Evolutionary conservation across 2,113 vertebrate genomes (phyloP), one percentile per base, ranked within the genome.

Genomic region (Brienomyrus longianalis): DNA sequence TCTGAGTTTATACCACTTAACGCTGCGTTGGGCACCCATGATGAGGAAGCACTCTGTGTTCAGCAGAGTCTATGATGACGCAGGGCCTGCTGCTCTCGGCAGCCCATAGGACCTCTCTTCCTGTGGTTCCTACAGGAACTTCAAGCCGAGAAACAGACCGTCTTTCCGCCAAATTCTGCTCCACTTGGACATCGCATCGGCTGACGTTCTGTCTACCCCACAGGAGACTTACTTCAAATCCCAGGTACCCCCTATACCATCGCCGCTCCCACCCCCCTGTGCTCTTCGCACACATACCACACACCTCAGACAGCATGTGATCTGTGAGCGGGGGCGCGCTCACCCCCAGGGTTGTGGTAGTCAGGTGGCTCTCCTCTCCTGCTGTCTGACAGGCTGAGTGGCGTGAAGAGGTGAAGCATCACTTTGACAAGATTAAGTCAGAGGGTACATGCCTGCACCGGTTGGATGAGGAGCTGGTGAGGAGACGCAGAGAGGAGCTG

Each of bases 391-490:
- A 99, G 98, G 98, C 95, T 39, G 98, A 98, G 92, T 99, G 98
- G 98, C 96, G 98, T 1, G 98, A 98, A 88, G 98, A 99, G 93
- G 98, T 99, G 91, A 97, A 97, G 93, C 96, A 97, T 89, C 97
- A 99, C 95, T 99, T 99, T 87, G 98, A 99, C 95, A 97, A 99
- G 95, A 98, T 99, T 92, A 99, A 99, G 87, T 99, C 98, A 0
- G 98, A 99, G 94, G 98, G 98, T 52, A 99, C 98, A 0, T 99
- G 98, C 92, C 95, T 99, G 89, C 98, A 99, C 92, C 95, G 98
- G 59, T 94, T 99, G 91, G 98, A 99, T 19, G 98, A 99, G 93
- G 98, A 99, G 92, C 95, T 99, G 88, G 97, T 99, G 94, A 97
- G 97, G 93, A 94, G 98, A 0, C 96, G 98, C 85, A 95, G 98